phyloP scores from a whole-genome alignment of 1,140 invertebrate genomes.

The Agraylea sexmaculata region DNA sequence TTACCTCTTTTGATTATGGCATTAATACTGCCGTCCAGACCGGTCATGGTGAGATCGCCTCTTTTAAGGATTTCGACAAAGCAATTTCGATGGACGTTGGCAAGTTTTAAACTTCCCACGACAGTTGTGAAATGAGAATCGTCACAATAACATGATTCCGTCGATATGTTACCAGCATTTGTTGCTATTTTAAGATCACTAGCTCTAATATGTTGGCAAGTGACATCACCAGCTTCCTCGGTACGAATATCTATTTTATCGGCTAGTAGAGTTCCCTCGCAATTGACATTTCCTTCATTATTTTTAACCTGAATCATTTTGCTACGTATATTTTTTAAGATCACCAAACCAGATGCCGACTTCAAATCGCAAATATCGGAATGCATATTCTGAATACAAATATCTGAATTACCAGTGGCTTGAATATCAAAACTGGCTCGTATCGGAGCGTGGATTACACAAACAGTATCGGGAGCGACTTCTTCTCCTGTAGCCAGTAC shows the following conservation, averaged over 20 bases:
- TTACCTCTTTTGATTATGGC: slow-evolving; percentile 37
- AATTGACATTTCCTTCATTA: slow-evolving; percentile 28
- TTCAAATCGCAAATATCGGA: slow-evolving; percentile 35
- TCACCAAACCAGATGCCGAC: slow-evolving; percentile 32
- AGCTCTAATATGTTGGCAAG: slow-evolving; percentile 36
- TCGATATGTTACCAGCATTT: slow-evolving; percentile 31
- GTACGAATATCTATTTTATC: slow-evolving; percentile 35
- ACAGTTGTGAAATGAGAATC: slow-evolving; percentile 36
- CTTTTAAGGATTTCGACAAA: slow-evolving; percentile 36
- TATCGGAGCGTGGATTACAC: slow-evolving; percentile 36
- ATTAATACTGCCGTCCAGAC: slow-evolving; percentile 34
- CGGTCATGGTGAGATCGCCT: slow-evolving; percentile 34
- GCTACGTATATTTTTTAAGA: slow-evolving; percentile 30
- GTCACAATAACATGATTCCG: slow-evolving; percentile 39
- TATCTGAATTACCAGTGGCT: slow-evolving; percentile 32
- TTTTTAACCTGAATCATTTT: slow-evolving; percentile 34
- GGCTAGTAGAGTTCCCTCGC: slow-evolving; percentile 32
- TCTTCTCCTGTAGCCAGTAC: slow-evolving; percentile 33
- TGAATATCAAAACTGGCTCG: slow-evolving; percentile 36
- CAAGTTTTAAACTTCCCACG: slow-evolving; percentile 33
- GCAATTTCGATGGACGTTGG: slow-evolving; percentile 32
- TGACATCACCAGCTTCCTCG: slow-evolving; percentile 27
- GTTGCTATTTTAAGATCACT: slow-evolving; percentile 30
- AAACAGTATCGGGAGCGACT: slow-evolving; percentile 32
- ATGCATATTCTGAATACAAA: slow-evolving; percentile 31